These are phyloP conservation scores for Geotrupes spiniger DNA, from an alignment of 2,888 invertebrate genomes.

Conservation along the genomic window DNA sequence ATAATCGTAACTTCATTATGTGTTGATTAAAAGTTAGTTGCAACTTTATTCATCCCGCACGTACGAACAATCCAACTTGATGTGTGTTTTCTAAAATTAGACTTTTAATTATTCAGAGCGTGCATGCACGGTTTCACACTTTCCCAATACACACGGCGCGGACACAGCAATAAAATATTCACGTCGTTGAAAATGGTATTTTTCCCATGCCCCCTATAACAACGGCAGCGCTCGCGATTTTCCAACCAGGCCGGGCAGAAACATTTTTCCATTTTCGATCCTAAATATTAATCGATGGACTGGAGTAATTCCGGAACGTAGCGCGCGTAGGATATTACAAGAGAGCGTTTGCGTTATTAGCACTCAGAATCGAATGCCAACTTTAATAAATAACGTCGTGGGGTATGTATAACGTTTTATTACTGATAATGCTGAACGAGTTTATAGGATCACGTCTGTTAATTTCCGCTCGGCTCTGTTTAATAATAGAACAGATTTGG, in stretches of 20 bases:
- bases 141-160: no score
- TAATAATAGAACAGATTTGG: slow-evolving; percentile 30
- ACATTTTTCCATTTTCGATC: neutral
- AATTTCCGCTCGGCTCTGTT: slow-evolving; percentile 37
- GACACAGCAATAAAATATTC: neutral
- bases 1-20: no score
- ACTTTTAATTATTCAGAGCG: no score
- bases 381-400: slow-evolving; percentile 28
- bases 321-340: neutral
- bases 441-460: slow-evolving; percentile 38
- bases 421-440: slow-evolving; percentile 37
- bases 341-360: slow-evolving; percentile 21
- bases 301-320: neutral
- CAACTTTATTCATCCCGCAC: no score
- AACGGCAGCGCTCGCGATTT: neutral
- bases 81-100: no score
- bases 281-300: slow-evolving; percentile 9
- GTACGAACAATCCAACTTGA: no score
- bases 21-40: no score
- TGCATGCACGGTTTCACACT: no score
- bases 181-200: slow-evolving; percentile 1
- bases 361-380: slow-evolving; percentile 22
- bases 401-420: slow-evolving; percentile 35
- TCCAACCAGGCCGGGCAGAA: no score
- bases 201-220: no score